These are phyloP conservation scores for Eidolon helvum DNA, from an alignment of 2,113 vertebrate species.

Conservation along the genomic window DNA sequence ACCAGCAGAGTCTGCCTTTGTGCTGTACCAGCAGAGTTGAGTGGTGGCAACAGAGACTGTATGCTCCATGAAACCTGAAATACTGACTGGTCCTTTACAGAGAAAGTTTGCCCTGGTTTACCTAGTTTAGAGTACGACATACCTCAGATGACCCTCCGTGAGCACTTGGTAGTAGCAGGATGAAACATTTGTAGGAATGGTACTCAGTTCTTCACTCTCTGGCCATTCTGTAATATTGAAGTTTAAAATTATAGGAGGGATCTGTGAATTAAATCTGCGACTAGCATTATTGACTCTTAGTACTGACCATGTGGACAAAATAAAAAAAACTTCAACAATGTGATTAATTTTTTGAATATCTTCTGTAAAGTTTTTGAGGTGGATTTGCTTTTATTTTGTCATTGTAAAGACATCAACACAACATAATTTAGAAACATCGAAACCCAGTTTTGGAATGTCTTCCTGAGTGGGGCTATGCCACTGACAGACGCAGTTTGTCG, in stretches of 20 bases:
- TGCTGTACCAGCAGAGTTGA: background rate
- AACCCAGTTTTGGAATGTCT: background rate
- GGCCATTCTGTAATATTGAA: background rate
- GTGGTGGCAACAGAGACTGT: background rate
- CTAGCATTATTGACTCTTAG: background rate
- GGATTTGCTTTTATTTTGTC: background rate
- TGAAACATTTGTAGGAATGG: background rate
- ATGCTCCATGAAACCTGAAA: background rate
- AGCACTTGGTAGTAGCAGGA: background rate
- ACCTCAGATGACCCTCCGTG: background rate
- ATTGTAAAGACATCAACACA: background rate
- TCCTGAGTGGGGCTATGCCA: background rate
- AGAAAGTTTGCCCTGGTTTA: background rate
- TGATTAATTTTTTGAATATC: background rate
- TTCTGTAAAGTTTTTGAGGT: background rate
- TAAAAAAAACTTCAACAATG: background rate
- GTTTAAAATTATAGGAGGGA: background rate
- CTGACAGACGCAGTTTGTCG: background rate
- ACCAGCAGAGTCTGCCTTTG: background rate
- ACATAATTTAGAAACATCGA: background rate
- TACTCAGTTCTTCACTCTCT: background rate
- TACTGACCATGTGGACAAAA: background rate
- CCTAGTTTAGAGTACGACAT: background rate
- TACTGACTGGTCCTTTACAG: background rate
- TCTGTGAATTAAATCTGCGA: background rate